A percentile compares a stretch with the other conserved stretches of the same genome.
Conservation (phyloP, 2,113 vertebrate genomes). For the Turnix velox region DNA sequence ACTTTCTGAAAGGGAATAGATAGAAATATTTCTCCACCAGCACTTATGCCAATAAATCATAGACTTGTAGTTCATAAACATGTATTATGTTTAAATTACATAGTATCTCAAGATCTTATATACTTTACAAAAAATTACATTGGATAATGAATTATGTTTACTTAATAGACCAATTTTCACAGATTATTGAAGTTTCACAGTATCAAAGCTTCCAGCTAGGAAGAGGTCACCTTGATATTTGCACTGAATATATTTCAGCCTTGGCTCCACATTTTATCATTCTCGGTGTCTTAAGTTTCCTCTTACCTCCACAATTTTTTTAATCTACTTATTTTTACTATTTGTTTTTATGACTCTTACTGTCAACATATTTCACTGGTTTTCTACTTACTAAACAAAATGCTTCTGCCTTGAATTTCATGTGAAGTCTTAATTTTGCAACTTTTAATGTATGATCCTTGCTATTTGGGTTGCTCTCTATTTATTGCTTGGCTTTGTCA, state of each 20-base stretch:
- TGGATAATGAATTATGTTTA: not conserved
- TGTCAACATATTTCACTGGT: slow-evolving; percentile 57
- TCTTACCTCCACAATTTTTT: slow-evolving; percentile 27
- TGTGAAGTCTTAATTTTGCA: slow-evolving; percentile 31
- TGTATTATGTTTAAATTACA: not conserved
- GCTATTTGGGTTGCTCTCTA: slow-evolving; percentile 5
- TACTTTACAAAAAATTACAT: not conserved
- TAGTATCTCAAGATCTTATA: not conserved
- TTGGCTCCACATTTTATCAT: slow-evolving; percentile 11
- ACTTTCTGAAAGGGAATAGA: slow-evolving; percentile 26
- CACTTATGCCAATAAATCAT: not conserved
- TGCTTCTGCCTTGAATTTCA: not conserved
- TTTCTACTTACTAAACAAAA: slow-evolving; percentile 57
- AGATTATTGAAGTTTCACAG: not conserved
- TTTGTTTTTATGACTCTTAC: slow-evolving; percentile 50
- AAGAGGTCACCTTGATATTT: slow-evolving; percentile 48
- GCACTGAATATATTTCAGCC: not conserved
- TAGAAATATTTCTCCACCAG: not conserved
- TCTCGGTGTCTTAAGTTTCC: slow-evolving; percentile 15
- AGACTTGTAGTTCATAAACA: not conserved
- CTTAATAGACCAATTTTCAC: not conserved
- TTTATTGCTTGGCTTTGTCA: slow-evolving; percentile 43
- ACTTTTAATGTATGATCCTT: slow-evolving; percentile 14
- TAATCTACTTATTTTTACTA: slow-evolving; percentile 53
- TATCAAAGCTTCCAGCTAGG: not conserved